Conservation (phyloP, 2,797 vertebrate species). For the Notolepis coatsorum region DNA sequence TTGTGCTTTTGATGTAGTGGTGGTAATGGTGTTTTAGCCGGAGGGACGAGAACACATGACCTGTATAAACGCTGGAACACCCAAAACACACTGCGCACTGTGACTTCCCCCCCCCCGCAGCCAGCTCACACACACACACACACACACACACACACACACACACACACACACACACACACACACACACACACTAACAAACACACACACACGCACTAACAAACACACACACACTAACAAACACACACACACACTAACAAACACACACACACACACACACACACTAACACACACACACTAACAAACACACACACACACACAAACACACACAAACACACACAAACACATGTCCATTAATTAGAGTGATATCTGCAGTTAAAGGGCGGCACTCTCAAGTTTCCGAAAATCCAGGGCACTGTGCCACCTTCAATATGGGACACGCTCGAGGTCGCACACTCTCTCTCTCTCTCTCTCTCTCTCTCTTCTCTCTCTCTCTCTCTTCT, state of each 20-base stretch:
- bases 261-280: background rate
- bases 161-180: constrained; percentile 12
- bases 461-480: background rate
- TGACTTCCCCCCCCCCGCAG: background rate
- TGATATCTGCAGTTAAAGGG: constrained; percentile 44
- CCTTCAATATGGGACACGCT: constrained; percentile 59
- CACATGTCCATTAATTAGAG: constrained; percentile 31
- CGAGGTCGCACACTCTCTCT: background rate
- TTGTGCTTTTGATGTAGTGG: constrained; percentile 35
- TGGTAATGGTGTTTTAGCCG: constrained; percentile 8
- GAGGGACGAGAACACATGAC: constrained; percentile 13
- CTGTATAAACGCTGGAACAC: constrained; percentile 23
- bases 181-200: background rate
- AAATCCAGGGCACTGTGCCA: constrained; percentile 71
- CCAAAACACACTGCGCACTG: constrained; percentile 3
- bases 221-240: constrained; percentile 15
- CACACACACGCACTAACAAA: background rate
- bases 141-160: constrained; percentile 16
- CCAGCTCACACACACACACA: background rate
- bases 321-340: constrained; percentile 9
- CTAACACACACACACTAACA: background rate
- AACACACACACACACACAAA: constrained; percentile 15
- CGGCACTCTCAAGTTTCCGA: constrained; percentile 39
- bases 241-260: constrained; percentile 12
- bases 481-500: background rate